Evolutionary conservation across 2,113 vertebrate species (phyloP).

Genomic region (Chaetops frenatus): DNA sequence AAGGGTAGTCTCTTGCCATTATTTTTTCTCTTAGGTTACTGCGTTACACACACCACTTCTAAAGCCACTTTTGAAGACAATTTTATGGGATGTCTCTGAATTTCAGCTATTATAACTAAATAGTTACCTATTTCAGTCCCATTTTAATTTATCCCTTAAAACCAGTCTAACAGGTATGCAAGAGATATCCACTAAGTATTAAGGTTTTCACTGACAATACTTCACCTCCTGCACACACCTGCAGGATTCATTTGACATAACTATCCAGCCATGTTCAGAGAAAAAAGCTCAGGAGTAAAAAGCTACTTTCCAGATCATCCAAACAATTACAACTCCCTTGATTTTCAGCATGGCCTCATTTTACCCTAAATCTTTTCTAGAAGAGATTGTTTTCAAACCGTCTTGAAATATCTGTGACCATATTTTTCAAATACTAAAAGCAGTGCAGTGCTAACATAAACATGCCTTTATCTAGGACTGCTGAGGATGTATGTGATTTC

Average conservation of each 20-base stretch:
- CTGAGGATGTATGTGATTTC: conserved; percentile 21
- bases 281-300: neutral
- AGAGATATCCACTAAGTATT: neutral
- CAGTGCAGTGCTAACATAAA: conserved; percentile 1
- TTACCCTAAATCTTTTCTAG: neutral
- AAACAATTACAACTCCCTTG: neutral
- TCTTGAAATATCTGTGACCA: neutral
- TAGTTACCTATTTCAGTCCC: neutral
- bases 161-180: neutral
- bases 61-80: neutral
- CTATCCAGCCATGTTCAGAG: neutral
- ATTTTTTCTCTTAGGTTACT: neutral
- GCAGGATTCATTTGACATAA: neutral
- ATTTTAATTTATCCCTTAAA: neutral
- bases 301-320: neutral
- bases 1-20: neutral
- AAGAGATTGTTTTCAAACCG: neutral
- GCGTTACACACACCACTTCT: neutral
- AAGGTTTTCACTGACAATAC: neutral
- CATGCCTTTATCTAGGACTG: neutral
- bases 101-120: neutral
- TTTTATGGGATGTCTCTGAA: neutral
- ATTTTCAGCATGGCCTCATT: neutral
- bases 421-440: neutral
- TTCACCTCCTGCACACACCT: neutral